Evolutionary conservation across 2,888 invertebrate species (phyloP), one percentile per base, ranked within the genome.

Genomic region (Tiliacea aurago): DNA sequence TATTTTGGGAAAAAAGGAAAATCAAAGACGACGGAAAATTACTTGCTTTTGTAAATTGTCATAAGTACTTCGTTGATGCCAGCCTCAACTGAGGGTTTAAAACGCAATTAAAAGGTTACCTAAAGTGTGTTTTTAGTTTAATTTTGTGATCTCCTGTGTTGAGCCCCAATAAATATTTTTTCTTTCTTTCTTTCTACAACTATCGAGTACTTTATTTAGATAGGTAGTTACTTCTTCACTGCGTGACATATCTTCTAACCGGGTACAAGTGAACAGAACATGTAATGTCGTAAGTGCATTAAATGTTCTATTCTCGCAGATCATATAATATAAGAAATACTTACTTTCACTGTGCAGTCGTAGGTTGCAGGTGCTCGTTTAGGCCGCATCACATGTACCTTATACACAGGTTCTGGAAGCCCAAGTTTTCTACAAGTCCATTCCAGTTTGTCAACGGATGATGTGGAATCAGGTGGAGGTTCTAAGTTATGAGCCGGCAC

Each of bases 371-470:
- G 92, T 51, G 91, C 94, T 20, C 90, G 90, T 87, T 93, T 95
- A 9, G 91, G 91, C 71, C 90, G 84, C 53, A 91, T 81, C 69
- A 93, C 92, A 66, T 90, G 91, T 47, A 93, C 90, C 84, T 95
- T 96, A 81, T 92, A 96, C 10, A 95, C 91, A 1, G 96, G 96
- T 78, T 91, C 91, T 45, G 93, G 92, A 43, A 96, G 89, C 61
- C 95, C 95, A 43, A 96, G 89, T 88, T 95, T 95, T 73, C 91
- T 92, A 87, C 96, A 96, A 53, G 95, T 95, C 96, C 96, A 96
- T 76, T 94, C 95, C 56, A 96, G 87, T 87, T 94, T 95, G 7
- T 89, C 90, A 37, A 93, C 92, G 2, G 94, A 90, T 45, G 95
- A 94, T 11, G 93, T 91, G 9, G 93, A 91, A 78, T 94, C 94